These are phyloP conservation scores for Rhagophthalmus giganteus DNA, from an alignment of 2,888 invertebrate species.

Conservation along the genomic window DNA sequence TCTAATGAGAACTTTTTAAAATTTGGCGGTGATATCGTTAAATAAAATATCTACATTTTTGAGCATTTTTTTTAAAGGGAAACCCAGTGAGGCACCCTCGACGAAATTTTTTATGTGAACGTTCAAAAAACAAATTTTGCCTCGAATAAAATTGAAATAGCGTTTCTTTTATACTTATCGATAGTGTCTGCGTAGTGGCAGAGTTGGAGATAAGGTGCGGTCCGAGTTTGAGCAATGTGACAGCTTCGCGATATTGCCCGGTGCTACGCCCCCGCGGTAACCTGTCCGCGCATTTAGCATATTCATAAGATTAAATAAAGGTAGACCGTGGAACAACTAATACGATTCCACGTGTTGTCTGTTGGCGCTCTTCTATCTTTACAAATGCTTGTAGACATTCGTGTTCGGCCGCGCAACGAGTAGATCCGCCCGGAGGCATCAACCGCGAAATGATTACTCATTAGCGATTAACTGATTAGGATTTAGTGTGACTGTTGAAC, in stretches of 20 bases:
- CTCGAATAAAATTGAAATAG: no score
- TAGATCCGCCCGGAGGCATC: constrained; percentile 13
- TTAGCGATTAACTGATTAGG: constrained; percentile 34
- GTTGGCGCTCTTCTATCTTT: constrained; percentile 23
- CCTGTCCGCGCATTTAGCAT: constrained; percentile 40
- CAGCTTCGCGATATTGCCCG: constrained; percentile 40
- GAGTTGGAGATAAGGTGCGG: constrained; percentile 42
- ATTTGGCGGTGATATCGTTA: no score
- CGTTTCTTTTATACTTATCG: no score
- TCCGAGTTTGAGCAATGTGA: constrained; percentile 42
- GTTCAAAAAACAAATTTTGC: no score
- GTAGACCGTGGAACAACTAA: constrained; percentile 24
- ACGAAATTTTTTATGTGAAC: no score
- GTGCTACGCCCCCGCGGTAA: constrained; percentile 42
- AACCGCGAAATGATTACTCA: constrained; percentile 31
- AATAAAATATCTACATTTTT: no score
- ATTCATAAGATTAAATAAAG: constrained; percentile 31
- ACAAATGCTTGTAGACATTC: constrained; percentile 20
- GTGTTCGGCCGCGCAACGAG: constrained; percentile 17
- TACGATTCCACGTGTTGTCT: constrained; percentile 5
- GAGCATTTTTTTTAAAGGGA: no score
- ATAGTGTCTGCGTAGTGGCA: constrained; percentile 24
- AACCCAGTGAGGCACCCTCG: no score
- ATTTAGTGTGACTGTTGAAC: constrained; percentile 30
- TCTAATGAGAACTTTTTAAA: no score